These are phyloP conservation scores for Lasioglossum oenotherae DNA, from an alignment of 2,888 invertebrate genomes.

Conservation along the genomic window DNA sequence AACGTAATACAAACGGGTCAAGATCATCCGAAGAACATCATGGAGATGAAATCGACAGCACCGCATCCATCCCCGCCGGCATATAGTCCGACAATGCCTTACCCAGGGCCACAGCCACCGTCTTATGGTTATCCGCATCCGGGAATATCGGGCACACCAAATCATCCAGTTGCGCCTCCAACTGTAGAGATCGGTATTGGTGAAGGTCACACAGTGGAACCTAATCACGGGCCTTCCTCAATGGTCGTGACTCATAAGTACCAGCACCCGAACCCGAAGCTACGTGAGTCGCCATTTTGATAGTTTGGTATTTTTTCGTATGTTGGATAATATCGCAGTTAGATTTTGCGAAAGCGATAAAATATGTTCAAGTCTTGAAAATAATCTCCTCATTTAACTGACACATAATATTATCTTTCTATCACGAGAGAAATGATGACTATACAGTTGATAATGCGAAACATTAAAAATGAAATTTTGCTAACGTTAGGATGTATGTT, in stretches of 20 bases:
- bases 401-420: no score
- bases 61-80: not conserved
- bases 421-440: not conserved
- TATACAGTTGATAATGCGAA: not conserved
- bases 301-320: not conserved
- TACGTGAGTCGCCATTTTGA: not conserved
- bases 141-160: not conserved
- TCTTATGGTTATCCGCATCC: not conserved
- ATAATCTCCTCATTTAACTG: no score
- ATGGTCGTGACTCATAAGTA: not conserved
- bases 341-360: no score
- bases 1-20: not conserved
- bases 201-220: rapidly evolving
- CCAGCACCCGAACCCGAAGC: no score
- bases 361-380: no score
- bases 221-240: rapidly evolving
- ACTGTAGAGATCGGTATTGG: not conserved
- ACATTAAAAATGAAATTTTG: not conserved
- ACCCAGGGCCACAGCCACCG: not conserved
- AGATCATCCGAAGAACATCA: not conserved
- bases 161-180: not conserved
- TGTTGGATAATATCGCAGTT: no score
- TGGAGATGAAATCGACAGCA: not conserved
- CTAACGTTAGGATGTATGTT: not conserved
- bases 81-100: not conserved